Evolutionary conservation across 2,797 vertebrate species (phyloP).

Genomic region (Onychomys torridus): DNA sequence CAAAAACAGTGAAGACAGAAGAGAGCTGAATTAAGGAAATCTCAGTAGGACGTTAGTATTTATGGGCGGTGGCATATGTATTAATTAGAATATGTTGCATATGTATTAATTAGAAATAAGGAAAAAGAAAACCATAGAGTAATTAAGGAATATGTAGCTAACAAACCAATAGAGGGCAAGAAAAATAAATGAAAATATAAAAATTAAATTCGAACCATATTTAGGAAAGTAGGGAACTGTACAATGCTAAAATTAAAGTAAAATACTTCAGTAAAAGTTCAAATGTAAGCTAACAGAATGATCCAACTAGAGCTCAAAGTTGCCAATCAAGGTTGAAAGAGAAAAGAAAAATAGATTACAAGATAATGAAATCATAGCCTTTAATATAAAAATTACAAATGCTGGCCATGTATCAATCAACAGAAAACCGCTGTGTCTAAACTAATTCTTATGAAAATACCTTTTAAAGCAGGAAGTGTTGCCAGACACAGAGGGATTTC

Average conservation of each 20-base stretch:
- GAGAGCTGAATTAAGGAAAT: background rate
- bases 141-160: background rate
- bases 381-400: constrained; percentile 32
- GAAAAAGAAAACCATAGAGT: background rate
- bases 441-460: background rate
- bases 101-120: background rate
- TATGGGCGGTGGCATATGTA: background rate
- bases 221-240: background rate
- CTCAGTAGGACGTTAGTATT: background rate
- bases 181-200: constrained; percentile 12
- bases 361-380: background rate
- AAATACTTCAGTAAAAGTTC: background rate
- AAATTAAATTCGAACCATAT: background rate
- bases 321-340: background rate
- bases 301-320: background rate
- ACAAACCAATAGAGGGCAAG: background rate
- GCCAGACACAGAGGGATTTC: background rate
- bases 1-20: background rate
- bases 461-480: background rate
- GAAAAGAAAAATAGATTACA: background rate
- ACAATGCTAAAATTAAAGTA: constrained; percentile 33
- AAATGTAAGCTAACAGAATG: background rate
- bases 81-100: background rate
- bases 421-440: background rate
- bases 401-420: background rate